Conservation (phyloP, 2,888 invertebrate species). For the Cyclophora albipunctata region DNA sequence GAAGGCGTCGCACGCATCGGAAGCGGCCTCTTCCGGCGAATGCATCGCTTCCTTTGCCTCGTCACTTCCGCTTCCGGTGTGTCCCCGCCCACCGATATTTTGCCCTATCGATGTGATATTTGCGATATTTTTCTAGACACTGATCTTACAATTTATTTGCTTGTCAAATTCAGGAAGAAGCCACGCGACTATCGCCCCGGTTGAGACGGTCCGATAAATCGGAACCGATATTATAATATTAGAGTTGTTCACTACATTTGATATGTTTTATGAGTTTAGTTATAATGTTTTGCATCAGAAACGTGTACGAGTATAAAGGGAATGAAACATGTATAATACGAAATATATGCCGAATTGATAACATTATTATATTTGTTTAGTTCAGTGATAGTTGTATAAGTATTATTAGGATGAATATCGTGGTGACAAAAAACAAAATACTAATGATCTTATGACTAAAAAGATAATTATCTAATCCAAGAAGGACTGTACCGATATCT, state of each 20-base stretch:
- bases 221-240: constrained; percentile 11
- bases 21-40: constrained; percentile 64
- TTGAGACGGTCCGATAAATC: constrained; percentile 40
- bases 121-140: constrained; percentile 51
- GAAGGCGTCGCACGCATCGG: constrained; percentile 58
- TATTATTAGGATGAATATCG: too few relatives aligned
- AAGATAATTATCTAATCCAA: too few relatives aligned
- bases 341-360: too few relatives aligned
- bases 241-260: neutral
- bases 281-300: too few relatives aligned
- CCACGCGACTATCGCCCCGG: constrained; percentile 51
- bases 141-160: constrained; percentile 69
- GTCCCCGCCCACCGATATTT: constrained; percentile 29
- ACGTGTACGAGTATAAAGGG: too few relatives aligned
- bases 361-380: too few relatives aligned
- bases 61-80: constrained; percentile 65
- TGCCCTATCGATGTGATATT: constrained; percentile 21
- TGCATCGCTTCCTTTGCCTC: constrained; percentile 65
- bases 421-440: too few relatives aligned
- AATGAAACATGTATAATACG: too few relatives aligned
- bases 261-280: too few relatives aligned
- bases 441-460: too few relatives aligned
- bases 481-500: too few relatives aligned
- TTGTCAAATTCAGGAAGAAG: constrained; percentile 71
- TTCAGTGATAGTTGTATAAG: too few relatives aligned